phyloP scores from a whole-genome alignment of 2,888 invertebrate genomes.

The Deroplatys truncata region DNA sequence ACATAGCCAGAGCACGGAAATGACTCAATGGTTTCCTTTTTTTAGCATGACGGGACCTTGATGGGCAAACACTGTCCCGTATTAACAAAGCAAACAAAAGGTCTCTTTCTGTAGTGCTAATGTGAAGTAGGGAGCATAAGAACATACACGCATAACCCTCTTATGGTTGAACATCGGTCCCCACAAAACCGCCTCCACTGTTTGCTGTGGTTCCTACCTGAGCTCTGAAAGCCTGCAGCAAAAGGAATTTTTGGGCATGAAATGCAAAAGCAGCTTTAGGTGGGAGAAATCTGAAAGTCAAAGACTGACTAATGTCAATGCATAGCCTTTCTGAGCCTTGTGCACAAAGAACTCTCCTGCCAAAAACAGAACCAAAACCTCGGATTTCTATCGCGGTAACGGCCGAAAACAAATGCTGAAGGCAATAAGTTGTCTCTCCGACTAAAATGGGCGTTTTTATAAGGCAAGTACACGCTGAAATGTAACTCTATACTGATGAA shows the following conservation, averaged over 20 bases:
- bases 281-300: neutral
- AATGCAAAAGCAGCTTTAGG: neutral
- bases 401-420: too few species aligned
- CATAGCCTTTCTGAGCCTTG: neutral
- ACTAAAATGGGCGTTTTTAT: too few species aligned
- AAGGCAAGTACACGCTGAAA: too few species aligned
- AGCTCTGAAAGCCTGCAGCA: neutral
- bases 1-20: neutral
- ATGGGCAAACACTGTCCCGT: neutral
- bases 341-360: neutral
- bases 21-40: neutral
- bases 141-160: neutral
- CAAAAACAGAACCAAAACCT: too few species aligned
- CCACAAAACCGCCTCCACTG: neutral
- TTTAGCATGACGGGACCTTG: neutral
- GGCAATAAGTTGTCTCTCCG: too few species aligned
- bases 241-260: neutral
- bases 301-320: neutral
- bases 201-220: neutral
- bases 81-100: neutral
- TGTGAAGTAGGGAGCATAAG: neutral
- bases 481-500: too few species aligned
- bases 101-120: neutral
- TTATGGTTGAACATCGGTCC: neutral
- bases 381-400: too few species aligned